Evolutionary conservation across 2,113 vertebrate species (phyloP).

Genomic region (human (Homo sapiens)): GRCh38 chr3:173904001-173904500

Average conservation of each 20-base stretch:
- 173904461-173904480: not conserved
- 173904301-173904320: not conserved
- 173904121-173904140: constrained; percentile 32
- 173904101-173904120: constrained; percentile 44
- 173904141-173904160: not conserved
- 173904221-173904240: not conserved
- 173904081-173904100: constrained; percentile 39
- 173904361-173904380: not conserved
- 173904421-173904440: not conserved
- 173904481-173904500: not conserved
- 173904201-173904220: not conserved
- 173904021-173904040: constrained; percentile 40
- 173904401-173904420: not conserved
- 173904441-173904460: not conserved
- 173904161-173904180: not conserved
- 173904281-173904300: not conserved
- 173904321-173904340: not conserved
- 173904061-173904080: constrained; percentile 57
- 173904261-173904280: not conserved
- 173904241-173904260: not conserved
- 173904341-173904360: not conserved
- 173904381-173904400: not conserved
- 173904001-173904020: constrained; percentile 57
- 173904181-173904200: not conserved
- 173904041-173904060: constrained; percentile 49